Evolutionary conservation across 1,140 invertebrate genomes (phyloP), one percentile per base, ranked within the genome.

Genomic region (Tetramorium alpestre): DNA sequence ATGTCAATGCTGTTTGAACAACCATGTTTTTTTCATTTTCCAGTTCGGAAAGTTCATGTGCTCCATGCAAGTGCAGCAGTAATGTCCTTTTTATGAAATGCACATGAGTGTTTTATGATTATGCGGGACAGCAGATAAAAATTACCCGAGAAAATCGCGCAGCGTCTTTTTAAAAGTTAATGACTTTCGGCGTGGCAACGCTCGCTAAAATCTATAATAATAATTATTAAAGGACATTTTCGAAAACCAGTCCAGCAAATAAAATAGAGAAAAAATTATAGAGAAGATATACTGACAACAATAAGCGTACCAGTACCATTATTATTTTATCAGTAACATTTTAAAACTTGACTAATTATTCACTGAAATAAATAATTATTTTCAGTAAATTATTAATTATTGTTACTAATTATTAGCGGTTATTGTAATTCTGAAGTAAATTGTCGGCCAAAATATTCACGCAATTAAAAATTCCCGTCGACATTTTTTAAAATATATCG

Each of bases 71-170:
- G 33, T 70, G 65, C 65, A 2, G 49, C 49, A n/a, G 47, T 81
- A 81, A 81, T 81, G 44, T 44, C 6, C 65, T 81, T 81, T 81
- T 81, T 81, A 70, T 60, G 64, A 16, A 69, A 81, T 81, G 64
- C 38, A 81, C 38, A 67, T 38, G 38, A 81, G 16, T 44, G 49
- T 67, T 81, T 70, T 25, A 25, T 22, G 22, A 41, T 22, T 22
- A 22, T 22, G 22, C 6, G 60, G 3, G 64, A 25, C 22, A 56
- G 54, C 25, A 28, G 44, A 84, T 75, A 75, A 73, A 75, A 84
- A 75, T 47, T 82, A 47, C 11, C 10, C 25, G 67, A 72, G 22
- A 73, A 60, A 58, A 60, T 73, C 7, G n/a, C 28, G 54, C 13
- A 28, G 7, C 25, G 8, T 60, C 18, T 47, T 73, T 25, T 56